Evolutionary conservation across 2,888 invertebrate species (phyloP), one percentile per base, ranked within the genome.

Genomic region (Eristalis tenax): DNA sequence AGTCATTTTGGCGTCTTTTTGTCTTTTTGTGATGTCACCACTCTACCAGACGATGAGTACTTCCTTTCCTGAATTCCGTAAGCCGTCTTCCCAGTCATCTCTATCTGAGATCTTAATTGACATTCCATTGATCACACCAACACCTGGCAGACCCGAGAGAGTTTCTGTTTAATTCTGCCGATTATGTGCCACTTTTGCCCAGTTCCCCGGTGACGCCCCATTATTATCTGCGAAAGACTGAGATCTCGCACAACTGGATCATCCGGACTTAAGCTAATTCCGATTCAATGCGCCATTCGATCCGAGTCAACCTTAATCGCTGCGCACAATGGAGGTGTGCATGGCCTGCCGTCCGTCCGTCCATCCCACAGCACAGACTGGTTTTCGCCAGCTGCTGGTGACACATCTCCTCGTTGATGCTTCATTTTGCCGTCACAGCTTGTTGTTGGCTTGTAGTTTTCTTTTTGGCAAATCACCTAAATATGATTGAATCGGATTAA

Each of bases 381-480:
- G 35, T 56, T 69, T 69, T 23, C 69, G 23, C 35, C 69, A 35
- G 56, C 32, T 22, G 28, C 18, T 28, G 32, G 11, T 57, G 69
- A 69, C 35, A 59, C 26, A 28, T 28, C 69, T 22, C 18, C 18
- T 59, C 15, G 23, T 38, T 1, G 35, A 70, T 22, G 23, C 15
- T 71, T 61, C 40, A 59, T 26, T 8, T 50, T 8, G 50, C 50
- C 50, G 18, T 50, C 50, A 50, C n/a, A 43, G 43, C 43, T 43
- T 13, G n/a, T 43, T 13, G 15, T n/a, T 43, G 6, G 5, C 43
- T 50, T 26, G 26, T 26, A 1, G 2, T 22, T 59, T 43, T 73
- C 43, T 75, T 75, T 32, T 75, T 76, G 28, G 76, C 68, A 68
- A 76, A 61, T 76, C 76, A 68, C 68, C 75, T 59, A 76, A 76